phyloP scores from a whole-genome alignment of 2,797 vertebrate genomes.

The Euthynnus affinis region DNA sequence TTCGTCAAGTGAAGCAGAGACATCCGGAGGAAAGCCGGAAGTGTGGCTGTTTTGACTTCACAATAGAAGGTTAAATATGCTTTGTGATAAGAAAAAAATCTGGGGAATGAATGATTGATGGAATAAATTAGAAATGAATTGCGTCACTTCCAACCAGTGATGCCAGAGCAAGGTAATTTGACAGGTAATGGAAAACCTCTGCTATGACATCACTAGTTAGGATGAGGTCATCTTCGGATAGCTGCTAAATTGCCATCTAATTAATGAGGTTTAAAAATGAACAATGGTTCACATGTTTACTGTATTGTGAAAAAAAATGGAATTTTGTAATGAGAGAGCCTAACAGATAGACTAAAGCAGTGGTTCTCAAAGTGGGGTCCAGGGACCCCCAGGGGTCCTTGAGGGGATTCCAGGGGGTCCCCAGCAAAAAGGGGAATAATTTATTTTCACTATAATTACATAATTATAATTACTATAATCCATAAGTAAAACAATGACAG shows the following conservation, averaged over 20 bases:
- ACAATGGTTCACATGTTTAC: not conserved
- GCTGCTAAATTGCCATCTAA: not conserved
- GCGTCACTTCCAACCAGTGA: not conserved
- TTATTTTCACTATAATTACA: no score
- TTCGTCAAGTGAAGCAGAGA: slow-evolving; percentile 31
- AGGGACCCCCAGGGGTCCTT: no score
- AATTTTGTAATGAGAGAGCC: not conserved
- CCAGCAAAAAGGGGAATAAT: no score
- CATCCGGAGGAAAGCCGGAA: slow-evolving; percentile 28
- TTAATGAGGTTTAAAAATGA: not conserved
- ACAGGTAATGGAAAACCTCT: not conserved
- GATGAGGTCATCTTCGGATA: slow-evolving; percentile 41
- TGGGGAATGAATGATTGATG: no score
- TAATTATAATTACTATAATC: no score
- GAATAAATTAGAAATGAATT: not conserved
- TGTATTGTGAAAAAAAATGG: not conserved
- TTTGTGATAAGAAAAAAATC: not conserved
- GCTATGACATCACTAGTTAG: slow-evolving; percentile 39
- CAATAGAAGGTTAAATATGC: slow-evolving; percentile 48
- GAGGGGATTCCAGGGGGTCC: no score
- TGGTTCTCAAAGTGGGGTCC: no score
- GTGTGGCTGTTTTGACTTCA: slow-evolving; percentile 30
- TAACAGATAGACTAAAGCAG: no score
- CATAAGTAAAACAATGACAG: no score
- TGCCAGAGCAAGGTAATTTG: not conserved